phyloP scores from a whole-genome alignment of 2,797 vertebrate genomes.

The Argya squamiceps region DNA sequence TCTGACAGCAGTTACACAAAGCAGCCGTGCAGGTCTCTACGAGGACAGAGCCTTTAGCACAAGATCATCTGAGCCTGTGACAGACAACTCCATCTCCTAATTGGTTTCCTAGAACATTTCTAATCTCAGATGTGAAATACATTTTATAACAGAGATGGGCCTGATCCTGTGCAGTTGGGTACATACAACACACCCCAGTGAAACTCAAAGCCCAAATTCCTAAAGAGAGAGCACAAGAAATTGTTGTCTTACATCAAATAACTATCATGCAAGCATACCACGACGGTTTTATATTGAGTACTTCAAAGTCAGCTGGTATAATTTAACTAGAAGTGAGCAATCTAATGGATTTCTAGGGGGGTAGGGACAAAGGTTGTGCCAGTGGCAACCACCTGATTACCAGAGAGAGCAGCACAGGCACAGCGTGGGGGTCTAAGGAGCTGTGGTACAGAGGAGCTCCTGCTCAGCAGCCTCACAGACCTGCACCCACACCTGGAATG shows the following conservation, averaged over 20 bases:
- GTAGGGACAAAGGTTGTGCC: neutral
- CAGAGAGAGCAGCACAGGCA: neutral
- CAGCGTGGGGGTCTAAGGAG: neutral
- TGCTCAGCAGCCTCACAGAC: neutral
- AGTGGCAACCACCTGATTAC: neutral
- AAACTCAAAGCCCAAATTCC: conserved; percentile 43
- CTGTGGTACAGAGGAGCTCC: neutral
- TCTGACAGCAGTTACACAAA: conserved; percentile 44
- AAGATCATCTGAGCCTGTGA: conserved; percentile 15
- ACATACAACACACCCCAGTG: neutral
- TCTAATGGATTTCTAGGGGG: neutral
- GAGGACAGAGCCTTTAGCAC: conserved; percentile 16
- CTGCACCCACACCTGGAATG: neutral
- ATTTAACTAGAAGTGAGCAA: conserved; percentile 46
- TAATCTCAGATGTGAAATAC: conserved; percentile 23
- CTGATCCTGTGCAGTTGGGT: conserved; percentile 19
- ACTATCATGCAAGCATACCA: conserved; percentile 57
- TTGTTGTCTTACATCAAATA: conserved; percentile 41
- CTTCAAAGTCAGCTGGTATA: conserved; percentile 32
- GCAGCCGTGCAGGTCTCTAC: conserved; percentile 19
- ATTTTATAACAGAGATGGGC: conserved; percentile 16
- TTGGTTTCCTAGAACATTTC: neutral
- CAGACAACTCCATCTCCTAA: neutral
- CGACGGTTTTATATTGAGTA: neutral
- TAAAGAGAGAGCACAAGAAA: conserved; percentile 46